Conservation (phyloP, 2,888 invertebrate species). For the Therioaphis trifolii region DNA sequence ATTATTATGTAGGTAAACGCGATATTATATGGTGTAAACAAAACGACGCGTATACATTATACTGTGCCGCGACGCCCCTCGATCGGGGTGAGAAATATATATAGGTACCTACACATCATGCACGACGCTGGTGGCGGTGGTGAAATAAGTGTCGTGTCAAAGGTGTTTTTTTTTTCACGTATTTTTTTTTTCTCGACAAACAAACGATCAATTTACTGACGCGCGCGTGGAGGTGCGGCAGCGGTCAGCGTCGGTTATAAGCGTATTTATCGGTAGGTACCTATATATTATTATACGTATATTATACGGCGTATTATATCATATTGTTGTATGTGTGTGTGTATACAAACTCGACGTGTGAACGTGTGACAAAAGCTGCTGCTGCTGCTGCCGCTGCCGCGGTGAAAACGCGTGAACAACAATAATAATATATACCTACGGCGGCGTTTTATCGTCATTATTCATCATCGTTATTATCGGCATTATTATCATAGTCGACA, state of each 20-base stretch:
- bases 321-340: not conserved
- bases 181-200: not conserved
- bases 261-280: too few relatives aligned
- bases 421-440: too few relatives aligned
- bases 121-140: not conserved
- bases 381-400: too few relatives aligned
- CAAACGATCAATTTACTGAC: constrained; percentile 32
- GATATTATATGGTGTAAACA: constrained; percentile 31
- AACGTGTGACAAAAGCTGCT: constrained; percentile 22
- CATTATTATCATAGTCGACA: not conserved
- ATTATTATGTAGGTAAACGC: too few relatives aligned
- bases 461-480: not conserved
- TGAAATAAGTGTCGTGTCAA: not conserved
- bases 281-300: too few relatives aligned
- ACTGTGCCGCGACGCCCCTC: constrained; percentile 19
- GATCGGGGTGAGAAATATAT: constrained; percentile 2
- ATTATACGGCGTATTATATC: too few relatives aligned
- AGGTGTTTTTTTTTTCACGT: constrained; percentile 27
- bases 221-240: not conserved
- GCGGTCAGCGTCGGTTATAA: not conserved
- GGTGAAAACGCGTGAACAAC: not conserved
- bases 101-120: not conserved
- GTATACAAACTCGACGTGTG: constrained; percentile 10
- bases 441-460: too few relatives aligned
- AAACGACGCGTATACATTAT: not conserved